Evolutionary conservation across 2,888 invertebrate genomes (phyloP).

Genomic region (Chrysina gloriosa): DNA sequence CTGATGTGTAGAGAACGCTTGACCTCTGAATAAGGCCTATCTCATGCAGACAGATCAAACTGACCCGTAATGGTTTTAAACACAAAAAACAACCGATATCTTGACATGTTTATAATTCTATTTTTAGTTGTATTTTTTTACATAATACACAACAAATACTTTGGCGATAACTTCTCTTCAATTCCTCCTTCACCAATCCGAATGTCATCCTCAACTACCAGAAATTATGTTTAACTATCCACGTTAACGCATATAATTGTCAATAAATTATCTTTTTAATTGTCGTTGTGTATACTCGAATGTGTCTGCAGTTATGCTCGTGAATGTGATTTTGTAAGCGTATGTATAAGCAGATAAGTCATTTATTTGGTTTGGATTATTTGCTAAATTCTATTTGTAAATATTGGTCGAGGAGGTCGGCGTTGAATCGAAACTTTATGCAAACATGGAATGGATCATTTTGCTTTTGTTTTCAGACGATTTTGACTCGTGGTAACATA

Average conservation of each 20-base stretch:
- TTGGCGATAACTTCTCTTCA: constrained; percentile 25
- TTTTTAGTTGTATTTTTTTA: constrained; percentile 38
- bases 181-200: constrained; percentile 7
- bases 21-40: constrained; percentile 49
- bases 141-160: constrained; percentile 35
- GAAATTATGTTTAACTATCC: constrained; percentile 36
- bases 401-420: constrained; percentile 25
- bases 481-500: background rate
- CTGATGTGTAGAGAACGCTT: constrained; percentile 42
- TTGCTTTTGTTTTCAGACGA: constrained; percentile 10
- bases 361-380: constrained; percentile 35
- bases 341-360: constrained; percentile 29
- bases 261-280: constrained; percentile 35
- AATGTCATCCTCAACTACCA: constrained; percentile 35
- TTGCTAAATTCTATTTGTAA: constrained; percentile 37
- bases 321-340: constrained; percentile 3
- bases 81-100: constrained; percentile 39
- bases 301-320: constrained; percentile 20
- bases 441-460: constrained; percentile 21
- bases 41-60: constrained; percentile 54
- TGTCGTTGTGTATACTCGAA: constrained; percentile 11
- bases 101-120: constrained; percentile 41
- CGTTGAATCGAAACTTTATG: constrained; percentile 20
- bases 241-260: constrained; percentile 23
- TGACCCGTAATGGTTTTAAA: constrained; percentile 49